These are phyloP conservation scores for Trichomycterus rosablanca DNA, from an alignment of 2,113 vertebrate genomes.

Conservation along the genomic window DNA sequence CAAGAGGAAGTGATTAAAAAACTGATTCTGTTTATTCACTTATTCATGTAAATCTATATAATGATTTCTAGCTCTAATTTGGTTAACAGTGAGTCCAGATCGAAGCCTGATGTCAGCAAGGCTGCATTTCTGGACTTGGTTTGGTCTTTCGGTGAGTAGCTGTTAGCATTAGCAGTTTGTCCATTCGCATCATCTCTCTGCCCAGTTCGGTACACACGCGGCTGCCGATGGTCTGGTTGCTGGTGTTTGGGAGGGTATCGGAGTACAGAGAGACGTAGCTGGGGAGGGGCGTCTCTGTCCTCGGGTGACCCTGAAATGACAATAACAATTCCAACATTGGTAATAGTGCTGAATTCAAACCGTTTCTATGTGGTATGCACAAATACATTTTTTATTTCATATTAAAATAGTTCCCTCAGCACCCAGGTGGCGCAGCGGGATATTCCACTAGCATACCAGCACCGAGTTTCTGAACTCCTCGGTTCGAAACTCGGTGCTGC, in stretches of 20 bases:
- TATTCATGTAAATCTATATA: background rate
- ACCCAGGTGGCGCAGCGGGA: too few species aligned
- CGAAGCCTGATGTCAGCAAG: slow-evolving; percentile 43
- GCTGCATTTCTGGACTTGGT: slow-evolving; percentile 63
- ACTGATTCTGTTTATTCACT: background rate
- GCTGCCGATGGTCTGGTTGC: slow-evolving; percentile 68
- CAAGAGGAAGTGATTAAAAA: too few species aligned
- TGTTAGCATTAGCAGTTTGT: slow-evolving; percentile 60
- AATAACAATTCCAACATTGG: too few species aligned
- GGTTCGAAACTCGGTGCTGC: too few species aligned
- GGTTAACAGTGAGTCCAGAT: background rate
- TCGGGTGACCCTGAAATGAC: slow-evolving; percentile 73
- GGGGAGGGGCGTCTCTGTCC: slow-evolving; percentile 60
- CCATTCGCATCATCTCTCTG: slow-evolving; percentile 64
- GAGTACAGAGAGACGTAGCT: slow-evolving; percentile 62
- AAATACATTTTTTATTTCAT: too few species aligned
- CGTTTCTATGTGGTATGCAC: too few species aligned
- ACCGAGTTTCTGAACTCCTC: too few species aligned
- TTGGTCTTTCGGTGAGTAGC: slow-evolving; percentile 59
- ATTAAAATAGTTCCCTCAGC: too few species aligned
- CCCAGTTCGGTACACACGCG: slow-evolving; percentile 70
- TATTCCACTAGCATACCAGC: too few species aligned
- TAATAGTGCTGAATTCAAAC: too few species aligned
- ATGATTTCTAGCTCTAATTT: background rate
- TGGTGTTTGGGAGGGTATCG: slow-evolving; percentile 65